Percentiles rank a stretch among this genome's conserved stretches.
phyloP scores from a whole-genome alignment of 1,140 invertebrate species.

The Papilio helenus region DNA sequence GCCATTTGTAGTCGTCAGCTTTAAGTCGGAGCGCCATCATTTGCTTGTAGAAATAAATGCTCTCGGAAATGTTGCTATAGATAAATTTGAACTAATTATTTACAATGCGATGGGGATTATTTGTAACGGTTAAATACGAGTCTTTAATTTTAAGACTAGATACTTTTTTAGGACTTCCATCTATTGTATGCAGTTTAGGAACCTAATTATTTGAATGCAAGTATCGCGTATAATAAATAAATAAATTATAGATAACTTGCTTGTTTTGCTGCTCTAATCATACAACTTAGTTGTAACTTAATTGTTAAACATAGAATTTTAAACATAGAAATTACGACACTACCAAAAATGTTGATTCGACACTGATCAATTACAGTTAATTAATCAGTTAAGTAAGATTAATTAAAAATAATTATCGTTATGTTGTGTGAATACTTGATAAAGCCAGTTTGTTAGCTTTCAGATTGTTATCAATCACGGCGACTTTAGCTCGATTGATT shows the following conservation, averaged over 20 bases:
- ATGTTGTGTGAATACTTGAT: not conserved
- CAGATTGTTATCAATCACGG: not conserved
- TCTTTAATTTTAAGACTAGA: not conserved
- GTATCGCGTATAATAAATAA: not conserved
- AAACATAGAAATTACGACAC: not conserved
- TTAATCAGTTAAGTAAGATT: not conserved
- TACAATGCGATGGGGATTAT: not conserved
- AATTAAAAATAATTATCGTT: not conserved
- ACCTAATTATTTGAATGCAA: not conserved
- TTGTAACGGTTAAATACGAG: not conserved
- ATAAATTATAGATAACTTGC: not conserved
- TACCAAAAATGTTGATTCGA: not conserved
- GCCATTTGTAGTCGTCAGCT: slow-evolving; percentile 38
- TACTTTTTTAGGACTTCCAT: not conserved
- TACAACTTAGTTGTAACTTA: too few relatives aligned
- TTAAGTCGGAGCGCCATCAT: slow-evolving; percentile 30
- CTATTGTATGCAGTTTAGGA: not conserved
- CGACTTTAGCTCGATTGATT: not conserved
- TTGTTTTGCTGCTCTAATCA: too few relatives aligned
- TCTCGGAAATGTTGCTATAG: slow-evolving; percentile 6
- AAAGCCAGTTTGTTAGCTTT: not conserved
- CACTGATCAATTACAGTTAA: not conserved
- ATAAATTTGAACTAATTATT: slow-evolving; percentile 32
- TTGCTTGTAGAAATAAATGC: slow-evolving; percentile 30
- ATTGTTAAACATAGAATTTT: too few relatives aligned